phyloP scores from a whole-genome alignment of 2,113 vertebrate species.

The Ursus arctos region DNA sequence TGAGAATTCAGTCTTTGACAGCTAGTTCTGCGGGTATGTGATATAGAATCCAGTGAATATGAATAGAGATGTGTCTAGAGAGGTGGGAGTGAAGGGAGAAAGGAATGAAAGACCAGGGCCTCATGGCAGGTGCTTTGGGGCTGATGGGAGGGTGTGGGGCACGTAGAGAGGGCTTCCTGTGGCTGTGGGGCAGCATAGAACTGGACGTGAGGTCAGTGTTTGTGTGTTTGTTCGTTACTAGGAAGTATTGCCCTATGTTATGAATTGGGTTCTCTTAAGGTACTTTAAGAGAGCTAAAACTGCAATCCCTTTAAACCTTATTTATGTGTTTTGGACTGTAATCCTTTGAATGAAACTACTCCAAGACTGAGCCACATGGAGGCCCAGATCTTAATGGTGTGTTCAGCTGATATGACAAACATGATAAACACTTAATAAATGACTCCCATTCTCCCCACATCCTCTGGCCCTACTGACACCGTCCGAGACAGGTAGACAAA shows the following conservation, averaged over 20 bases:
- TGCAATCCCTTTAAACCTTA: not conserved
- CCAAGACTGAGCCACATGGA: not conserved
- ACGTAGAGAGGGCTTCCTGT: not conserved
- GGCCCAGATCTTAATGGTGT: not conserved
- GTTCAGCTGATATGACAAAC: not conserved
- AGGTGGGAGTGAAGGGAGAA: not conserved
- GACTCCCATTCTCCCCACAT: not conserved
- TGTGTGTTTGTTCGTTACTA: not conserved
- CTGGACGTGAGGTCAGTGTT: not conserved
- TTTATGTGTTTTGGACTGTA: not conserved
- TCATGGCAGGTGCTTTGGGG: not conserved
- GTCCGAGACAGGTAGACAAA: not conserved
- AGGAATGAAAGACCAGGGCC: not conserved
- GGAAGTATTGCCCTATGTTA: not conserved
- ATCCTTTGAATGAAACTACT: not conserved
- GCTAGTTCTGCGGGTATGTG: not conserved
- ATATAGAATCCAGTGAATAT: conserved; percentile 60
- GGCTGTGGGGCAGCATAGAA: not conserved
- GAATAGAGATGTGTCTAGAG: not conserved
- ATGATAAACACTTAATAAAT: not conserved
- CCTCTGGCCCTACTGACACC: not conserved
- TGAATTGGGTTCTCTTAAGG: not conserved
- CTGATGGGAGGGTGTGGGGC: too few relatives aligned
- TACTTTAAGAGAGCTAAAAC: conserved; percentile 29
- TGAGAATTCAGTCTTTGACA: conserved; percentile 58